Evolutionary conservation across 2,888 invertebrate genomes (phyloP).

Genomic region (Lissocephala sabroskyi): DNA sequence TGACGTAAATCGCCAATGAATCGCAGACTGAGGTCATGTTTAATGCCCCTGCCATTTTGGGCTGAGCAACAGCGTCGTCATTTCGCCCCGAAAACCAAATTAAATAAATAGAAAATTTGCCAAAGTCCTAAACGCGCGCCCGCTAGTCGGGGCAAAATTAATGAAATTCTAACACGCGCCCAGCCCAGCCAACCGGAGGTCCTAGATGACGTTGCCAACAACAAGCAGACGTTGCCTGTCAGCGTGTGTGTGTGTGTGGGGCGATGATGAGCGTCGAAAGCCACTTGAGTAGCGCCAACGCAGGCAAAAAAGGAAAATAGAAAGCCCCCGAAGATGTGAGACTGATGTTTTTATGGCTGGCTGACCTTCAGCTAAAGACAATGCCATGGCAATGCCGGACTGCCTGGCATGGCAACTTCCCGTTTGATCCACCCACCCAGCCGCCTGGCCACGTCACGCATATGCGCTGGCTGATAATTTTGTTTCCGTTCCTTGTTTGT

Average conservation of each 20-base stretch:
- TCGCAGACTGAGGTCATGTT: too few relatives aligned
- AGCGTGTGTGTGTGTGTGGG: conserved; percentile 3
- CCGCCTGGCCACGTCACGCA: too few relatives aligned
- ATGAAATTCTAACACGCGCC: conserved; percentile 52
- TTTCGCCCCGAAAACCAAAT: conserved; percentile 41
- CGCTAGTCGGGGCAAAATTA: conserved; percentile 12
- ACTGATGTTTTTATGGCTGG: not conserved
- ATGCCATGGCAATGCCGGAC: not conserved
- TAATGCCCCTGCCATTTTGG: not conserved
- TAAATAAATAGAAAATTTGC: conserved; percentile 50
- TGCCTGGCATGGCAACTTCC: too few relatives aligned
- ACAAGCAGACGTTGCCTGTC: conserved; percentile 5
- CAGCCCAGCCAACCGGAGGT: conserved; percentile 4
- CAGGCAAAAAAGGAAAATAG: conserved; percentile 25
- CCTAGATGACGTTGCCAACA: not conserved
- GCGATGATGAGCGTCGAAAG: conserved; percentile 19
- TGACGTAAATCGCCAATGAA: too few relatives aligned
- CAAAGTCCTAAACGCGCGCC: too few relatives aligned
- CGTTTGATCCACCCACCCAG: too few relatives aligned
- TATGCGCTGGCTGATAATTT: conserved; percentile 22
- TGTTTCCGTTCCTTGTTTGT: conserved; percentile 39
- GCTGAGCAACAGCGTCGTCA: too few relatives aligned
- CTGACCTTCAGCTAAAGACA: conserved; percentile 5
- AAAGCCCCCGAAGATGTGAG: too few relatives aligned
- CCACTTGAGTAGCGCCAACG: conserved; percentile 32